These are phyloP conservation scores for Lithophane semibrunnea DNA, from an alignment of 2,888 invertebrate species.

Conservation along the genomic window DNA sequence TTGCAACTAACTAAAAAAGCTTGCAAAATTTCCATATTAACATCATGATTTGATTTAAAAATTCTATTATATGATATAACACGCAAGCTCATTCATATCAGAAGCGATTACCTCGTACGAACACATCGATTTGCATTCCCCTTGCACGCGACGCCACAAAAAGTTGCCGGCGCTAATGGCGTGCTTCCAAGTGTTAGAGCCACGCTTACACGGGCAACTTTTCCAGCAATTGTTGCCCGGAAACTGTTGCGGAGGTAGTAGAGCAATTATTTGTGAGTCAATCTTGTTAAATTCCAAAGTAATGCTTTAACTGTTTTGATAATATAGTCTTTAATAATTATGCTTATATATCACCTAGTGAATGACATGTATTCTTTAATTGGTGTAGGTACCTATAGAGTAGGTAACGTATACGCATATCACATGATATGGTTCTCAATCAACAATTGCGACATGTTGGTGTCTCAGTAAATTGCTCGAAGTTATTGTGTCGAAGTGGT, in stretches of 20 bases:
- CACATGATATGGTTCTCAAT: not conserved
- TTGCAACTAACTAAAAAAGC: not conserved
- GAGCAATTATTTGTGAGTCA: not conserved
- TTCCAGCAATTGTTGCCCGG: not conserved
- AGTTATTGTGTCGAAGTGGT: no score
- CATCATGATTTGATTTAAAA: not conserved
- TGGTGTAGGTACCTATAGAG: no score
- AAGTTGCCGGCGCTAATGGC: constrained; percentile 59
- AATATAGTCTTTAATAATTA: no score
- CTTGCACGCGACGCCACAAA: constrained; percentile 64
- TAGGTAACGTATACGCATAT: no score
- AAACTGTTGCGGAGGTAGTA: constrained; percentile 9
- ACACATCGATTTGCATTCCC: constrained; percentile 52
- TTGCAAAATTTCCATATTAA: constrained; percentile 3
- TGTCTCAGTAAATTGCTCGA: not conserved
- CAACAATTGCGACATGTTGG: not conserved
- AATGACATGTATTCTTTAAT: no score
- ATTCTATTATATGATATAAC: constrained; percentile 27
- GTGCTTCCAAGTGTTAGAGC: constrained; percentile 59
- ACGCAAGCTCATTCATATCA: constrained; percentile 38
- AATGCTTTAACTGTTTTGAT: not conserved
- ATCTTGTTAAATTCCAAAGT: not conserved
- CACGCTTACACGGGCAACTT: constrained; percentile 20
- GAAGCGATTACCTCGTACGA: constrained; percentile 38
- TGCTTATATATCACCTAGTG: not conserved